phyloP scores from a whole-genome alignment of 2,113 vertebrate species.

The Calidris pygmaea region DNA sequence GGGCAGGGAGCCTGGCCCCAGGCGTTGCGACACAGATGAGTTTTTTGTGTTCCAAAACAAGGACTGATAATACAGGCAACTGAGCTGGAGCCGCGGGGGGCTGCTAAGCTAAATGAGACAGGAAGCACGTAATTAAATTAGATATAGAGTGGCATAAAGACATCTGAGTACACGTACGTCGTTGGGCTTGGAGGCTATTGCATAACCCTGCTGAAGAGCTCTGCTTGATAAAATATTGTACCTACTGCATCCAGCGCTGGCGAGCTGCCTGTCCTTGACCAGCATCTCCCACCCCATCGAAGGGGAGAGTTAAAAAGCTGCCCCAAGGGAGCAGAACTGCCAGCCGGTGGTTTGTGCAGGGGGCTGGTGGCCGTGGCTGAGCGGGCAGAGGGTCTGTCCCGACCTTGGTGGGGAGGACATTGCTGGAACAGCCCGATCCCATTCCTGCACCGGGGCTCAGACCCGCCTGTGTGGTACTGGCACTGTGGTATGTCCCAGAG shows the following conservation, averaged over 20 bases:
- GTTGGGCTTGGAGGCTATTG: neutral
- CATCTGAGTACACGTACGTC: neutral
- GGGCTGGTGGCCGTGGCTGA: neutral
- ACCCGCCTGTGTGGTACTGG: rapidly evolving
- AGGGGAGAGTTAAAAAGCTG: neutral
- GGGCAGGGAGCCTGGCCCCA: neutral
- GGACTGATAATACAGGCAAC: constrained; percentile 26
- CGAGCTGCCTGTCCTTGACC: neutral
- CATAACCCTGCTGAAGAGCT: neutral
- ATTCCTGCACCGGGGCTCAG: neutral
- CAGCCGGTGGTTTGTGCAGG: neutral
- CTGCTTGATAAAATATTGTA: neutral
- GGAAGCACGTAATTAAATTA: constrained; percentile 57
- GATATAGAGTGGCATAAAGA: constrained; percentile 7
- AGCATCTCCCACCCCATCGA: rapidly evolving
- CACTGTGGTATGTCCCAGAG: neutral
- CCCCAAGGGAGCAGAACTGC: neutral
- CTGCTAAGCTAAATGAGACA: constrained; percentile 43
- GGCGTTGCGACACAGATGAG: neutral
- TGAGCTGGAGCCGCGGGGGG: neutral
- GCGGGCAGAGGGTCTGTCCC: neutral
- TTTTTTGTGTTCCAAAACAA: constrained; percentile 49
- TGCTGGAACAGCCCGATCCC: neutral
- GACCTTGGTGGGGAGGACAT: neutral
- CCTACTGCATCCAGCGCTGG: neutral